These are phyloP conservation scores for Platyrinchus mystaceus DNA, from an alignment of 2,797 vertebrate genomes.

Conservation along the genomic window DNA sequence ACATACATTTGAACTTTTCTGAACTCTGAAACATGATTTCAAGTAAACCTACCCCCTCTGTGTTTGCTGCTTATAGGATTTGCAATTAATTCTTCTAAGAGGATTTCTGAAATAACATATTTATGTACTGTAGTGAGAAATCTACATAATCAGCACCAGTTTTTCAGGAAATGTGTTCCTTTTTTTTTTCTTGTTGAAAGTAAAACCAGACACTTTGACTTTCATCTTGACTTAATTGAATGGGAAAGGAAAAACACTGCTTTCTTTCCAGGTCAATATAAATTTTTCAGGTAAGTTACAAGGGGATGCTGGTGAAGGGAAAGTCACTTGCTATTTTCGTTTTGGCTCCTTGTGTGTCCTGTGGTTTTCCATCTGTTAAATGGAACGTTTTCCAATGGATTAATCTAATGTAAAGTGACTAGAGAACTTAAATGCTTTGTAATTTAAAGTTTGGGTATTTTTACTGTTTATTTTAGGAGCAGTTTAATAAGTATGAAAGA, in stretches of 20 bases:
- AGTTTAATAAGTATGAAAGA: conserved; percentile 90
- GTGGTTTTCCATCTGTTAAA: not conserved
- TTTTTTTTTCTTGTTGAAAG: not conserved
- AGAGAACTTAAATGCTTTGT: not conserved
- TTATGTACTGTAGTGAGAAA: not conserved
- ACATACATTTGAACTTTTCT: not conserved
- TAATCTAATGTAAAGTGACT: not conserved
- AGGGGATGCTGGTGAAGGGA: not conserved
- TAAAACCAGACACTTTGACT: not conserved
- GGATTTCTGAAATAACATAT: not conserved
- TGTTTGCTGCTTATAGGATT: not conserved
- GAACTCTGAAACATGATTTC: not conserved
- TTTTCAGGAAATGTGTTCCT: not conserved
- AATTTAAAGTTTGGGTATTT: not conserved
- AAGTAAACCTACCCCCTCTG: not conserved
- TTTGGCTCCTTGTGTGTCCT: not conserved
- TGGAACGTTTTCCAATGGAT: not conserved
- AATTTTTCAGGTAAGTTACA: not conserved
- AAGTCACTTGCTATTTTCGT: not conserved
- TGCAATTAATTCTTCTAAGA: not conserved
- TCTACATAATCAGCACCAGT: not conserved
- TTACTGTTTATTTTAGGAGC: conserved; percentile 81
- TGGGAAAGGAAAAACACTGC: not conserved
- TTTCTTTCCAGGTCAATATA: not conserved
- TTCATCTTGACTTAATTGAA: not conserved